Percentiles rank a stretch among this genome's conserved stretches.
phyloP scores from a whole-genome alignment of 1,140 invertebrate species.

The Zaprionus lachaisei region DNA sequence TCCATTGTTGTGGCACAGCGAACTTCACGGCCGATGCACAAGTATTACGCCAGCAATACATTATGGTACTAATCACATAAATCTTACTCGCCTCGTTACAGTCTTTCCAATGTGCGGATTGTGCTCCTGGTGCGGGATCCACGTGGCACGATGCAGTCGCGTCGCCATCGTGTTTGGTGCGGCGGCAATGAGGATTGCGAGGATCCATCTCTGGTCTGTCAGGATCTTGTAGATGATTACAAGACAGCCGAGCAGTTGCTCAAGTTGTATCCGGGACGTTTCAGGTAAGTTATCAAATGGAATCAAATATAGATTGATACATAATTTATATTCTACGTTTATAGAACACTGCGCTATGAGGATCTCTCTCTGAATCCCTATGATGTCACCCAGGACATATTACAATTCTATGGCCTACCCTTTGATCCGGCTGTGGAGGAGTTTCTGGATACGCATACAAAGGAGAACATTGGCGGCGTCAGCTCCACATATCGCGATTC shows the following conservation, averaged over 20 bases:
- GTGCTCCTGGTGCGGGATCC: conserved; percentile 93
- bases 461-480: conserved; percentile 90
- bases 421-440: conserved; percentile 89
- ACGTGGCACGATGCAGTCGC: conserved; percentile 93
- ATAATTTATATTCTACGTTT: conserved; percentile 47
- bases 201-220: conserved; percentile 90
- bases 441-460: conserved; percentile 93
- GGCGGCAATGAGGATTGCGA: conserved; percentile 92
- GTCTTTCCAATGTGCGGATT: conserved; percentile 89
- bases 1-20: conserved; percentile 63
- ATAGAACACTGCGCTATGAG: conserved; percentile 92
- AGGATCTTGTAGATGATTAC: conserved; percentile 93
- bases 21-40: conserved; percentile 71
- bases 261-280: conserved; percentile 88
- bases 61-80: conserved; percentile 17
- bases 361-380: conserved; percentile 92
- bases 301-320: not conserved
- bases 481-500: conserved; percentile 94
- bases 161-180: conserved; percentile 94
- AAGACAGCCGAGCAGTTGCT: conserved; percentile 89
- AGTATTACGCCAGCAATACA: conserved; percentile 64
- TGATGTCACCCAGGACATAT: conserved; percentile 88
- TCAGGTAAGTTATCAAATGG: conserved; percentile 86
- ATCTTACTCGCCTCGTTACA: conserved; percentile 72
- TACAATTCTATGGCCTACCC: conserved; percentile 91